phyloP scores from a whole-genome alignment of 2,888 invertebrate genomes.

The Platycheirus albimanus region DNA sequence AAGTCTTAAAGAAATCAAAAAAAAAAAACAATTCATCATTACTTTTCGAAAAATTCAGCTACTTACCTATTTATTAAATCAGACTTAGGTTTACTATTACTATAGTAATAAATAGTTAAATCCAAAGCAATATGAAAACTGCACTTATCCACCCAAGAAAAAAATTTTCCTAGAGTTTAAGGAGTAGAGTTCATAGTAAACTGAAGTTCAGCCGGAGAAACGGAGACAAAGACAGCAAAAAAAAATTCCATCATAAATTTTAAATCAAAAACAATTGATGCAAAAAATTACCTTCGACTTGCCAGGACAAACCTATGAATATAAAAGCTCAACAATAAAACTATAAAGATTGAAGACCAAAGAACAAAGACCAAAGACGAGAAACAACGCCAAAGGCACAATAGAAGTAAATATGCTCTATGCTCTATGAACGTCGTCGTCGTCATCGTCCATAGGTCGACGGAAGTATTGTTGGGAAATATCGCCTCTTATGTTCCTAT shows the following conservation, averaged over 20 bases:
- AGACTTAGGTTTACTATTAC: no score
- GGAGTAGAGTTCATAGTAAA: not conserved
- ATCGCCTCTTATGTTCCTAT: constrained; percentile 59
- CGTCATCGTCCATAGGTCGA: constrained; percentile 19
- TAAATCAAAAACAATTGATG: constrained; percentile 74
- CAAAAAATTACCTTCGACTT: constrained; percentile 71
- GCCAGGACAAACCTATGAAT: constrained; percentile 59
- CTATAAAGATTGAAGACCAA: constrained; percentile 8
- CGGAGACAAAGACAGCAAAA: constrained; percentile 7
- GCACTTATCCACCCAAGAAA: not conserved
- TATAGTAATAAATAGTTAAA: no score
- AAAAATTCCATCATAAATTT: constrained; percentile 69
- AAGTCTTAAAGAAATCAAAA: no score
- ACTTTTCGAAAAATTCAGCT: no score
- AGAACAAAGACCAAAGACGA: constrained; percentile 19
- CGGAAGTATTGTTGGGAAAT: constrained; percentile 22
- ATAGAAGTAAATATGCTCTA: constrained; percentile 38
- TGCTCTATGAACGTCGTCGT: not conserved
- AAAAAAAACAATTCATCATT: no score
- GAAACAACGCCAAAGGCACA: constrained; percentile 31
- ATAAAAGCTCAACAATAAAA: constrained; percentile 29
- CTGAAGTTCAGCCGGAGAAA: constrained; percentile 4
- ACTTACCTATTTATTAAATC: no score
- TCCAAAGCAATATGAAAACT: no score
- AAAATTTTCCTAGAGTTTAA: not conserved